Conservation (phyloP, 2,113 vertebrate species). For the Numenius arquata region DNA sequence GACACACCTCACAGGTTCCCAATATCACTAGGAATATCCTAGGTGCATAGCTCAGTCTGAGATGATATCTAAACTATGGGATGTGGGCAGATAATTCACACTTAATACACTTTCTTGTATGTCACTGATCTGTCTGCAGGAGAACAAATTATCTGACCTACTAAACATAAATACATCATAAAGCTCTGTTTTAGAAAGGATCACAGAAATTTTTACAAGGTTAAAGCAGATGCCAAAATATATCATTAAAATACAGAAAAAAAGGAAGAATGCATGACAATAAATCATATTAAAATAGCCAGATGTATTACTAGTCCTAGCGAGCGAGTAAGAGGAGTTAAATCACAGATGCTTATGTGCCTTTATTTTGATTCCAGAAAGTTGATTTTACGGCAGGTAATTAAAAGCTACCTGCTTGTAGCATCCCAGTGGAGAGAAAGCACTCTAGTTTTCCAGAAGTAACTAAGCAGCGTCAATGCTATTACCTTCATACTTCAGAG, state of each 20-base stretch:
- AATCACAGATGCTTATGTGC: neutral
- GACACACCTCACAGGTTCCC: neutral
- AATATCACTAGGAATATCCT: neutral
- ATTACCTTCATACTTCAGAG: neutral
- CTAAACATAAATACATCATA: neutral
- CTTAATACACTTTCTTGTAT: neutral
- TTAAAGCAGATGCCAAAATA: neutral
- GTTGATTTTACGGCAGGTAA: neutral
- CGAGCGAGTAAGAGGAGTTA: neutral
- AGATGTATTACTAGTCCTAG: neutral
- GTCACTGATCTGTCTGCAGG: neutral
- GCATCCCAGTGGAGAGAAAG: neutral
- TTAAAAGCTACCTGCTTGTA: neutral
- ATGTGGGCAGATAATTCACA: neutral
- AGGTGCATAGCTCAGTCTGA: neutral
- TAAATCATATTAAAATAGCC: neutral
- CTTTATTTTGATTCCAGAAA: neutral
- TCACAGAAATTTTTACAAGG: neutral
- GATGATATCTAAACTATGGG: neutral
- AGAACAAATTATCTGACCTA: neutral
- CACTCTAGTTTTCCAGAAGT: neutral
- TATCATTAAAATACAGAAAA: neutral
- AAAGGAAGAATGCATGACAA: neutral
- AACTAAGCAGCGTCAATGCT: neutral
- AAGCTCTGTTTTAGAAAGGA: neutral